Conservation (phyloP, 2,113 vertebrate genomes). For the Ceyx cyanopectus region DNA sequence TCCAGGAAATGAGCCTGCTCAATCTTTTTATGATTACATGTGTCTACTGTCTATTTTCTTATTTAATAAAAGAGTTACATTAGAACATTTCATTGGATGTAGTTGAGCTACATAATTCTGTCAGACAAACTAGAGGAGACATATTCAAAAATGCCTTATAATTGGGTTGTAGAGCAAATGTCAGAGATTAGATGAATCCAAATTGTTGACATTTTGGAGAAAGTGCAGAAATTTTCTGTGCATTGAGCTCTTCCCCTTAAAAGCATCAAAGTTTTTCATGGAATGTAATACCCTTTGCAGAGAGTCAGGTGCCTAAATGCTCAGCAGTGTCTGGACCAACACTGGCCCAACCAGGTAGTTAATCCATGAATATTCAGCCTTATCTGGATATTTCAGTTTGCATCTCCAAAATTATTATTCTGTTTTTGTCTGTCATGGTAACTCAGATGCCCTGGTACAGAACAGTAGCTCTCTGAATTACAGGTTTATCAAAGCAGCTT, state of each 20-base stretch:
- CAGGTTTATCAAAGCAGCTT: background rate
- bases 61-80: background rate
- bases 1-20: conserved; percentile 68
- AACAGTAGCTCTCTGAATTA: background rate
- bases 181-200: conserved; percentile 3
- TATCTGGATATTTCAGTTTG: background rate
- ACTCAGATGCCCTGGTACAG: background rate
- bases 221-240: background rate
- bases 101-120: background rate
- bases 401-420: background rate
- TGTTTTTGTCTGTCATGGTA: background rate
- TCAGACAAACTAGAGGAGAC: background rate
- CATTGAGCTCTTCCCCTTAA: background rate
- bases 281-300: background rate
- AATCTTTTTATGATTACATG: conserved; percentile 63
- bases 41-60: conserved; percentile 55
- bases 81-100: background rate
- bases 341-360: background rate
- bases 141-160: background rate
- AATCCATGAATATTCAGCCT: background rate
- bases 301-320: background rate
- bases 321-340: background rate
- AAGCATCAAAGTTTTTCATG: background rate
- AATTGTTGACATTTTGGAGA: background rate
- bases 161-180: background rate